A percentile compares a stretch with the other conserved stretches of the same genome.
Conservation (phyloP, 2,888 invertebrate species). For the Cetonia aurata region DNA sequence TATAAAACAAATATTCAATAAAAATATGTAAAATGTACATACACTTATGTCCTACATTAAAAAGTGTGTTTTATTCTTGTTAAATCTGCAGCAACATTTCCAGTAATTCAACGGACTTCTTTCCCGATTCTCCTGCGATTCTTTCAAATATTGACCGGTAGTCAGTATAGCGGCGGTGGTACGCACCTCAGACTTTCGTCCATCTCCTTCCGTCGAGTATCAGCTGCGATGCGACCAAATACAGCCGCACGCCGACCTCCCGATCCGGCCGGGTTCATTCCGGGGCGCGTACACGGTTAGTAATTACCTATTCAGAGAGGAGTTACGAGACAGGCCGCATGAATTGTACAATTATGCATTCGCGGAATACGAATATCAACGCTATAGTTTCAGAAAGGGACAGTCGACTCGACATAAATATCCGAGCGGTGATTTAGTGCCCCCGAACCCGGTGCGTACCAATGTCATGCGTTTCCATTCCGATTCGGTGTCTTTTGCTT, state of each 20-base stretch:
- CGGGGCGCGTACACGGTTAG: slow-evolving; percentile 47
- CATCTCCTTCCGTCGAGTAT: slow-evolving; percentile 1
- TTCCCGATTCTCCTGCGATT: neutral
- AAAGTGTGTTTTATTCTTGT: too few relatives aligned
- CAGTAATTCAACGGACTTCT: neutral
- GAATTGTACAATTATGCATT: slow-evolving; percentile 63
- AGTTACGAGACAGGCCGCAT: slow-evolving; percentile 60
- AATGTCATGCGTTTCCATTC: slow-evolving; percentile 45
- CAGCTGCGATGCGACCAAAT: slow-evolving; percentile 43
- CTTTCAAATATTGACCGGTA: slow-evolving; percentile 30
- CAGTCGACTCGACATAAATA: slow-evolving; percentile 58
- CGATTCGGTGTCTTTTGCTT: slow-evolving; percentile 6
- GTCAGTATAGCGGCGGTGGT: neutral
- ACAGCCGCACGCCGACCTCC: slow-evolving; percentile 42
- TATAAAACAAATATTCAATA: too few relatives aligned
- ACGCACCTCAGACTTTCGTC: slow-evolving; percentile 27
- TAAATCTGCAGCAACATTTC: too few relatives aligned
- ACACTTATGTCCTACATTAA: too few relatives aligned
- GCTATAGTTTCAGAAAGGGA: slow-evolving; percentile 58
- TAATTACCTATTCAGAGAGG: slow-evolving; percentile 61
- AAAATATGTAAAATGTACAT: too few relatives aligned
- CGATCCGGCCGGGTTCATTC: slow-evolving; percentile 42
- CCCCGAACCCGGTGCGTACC: slow-evolving; percentile 51
- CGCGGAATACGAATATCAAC: slow-evolving; percentile 58
- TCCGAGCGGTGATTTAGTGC: slow-evolving; percentile 57